Conservation (phyloP, 2,797 vertebrate species). For the Diglossa cyanea region DNA sequence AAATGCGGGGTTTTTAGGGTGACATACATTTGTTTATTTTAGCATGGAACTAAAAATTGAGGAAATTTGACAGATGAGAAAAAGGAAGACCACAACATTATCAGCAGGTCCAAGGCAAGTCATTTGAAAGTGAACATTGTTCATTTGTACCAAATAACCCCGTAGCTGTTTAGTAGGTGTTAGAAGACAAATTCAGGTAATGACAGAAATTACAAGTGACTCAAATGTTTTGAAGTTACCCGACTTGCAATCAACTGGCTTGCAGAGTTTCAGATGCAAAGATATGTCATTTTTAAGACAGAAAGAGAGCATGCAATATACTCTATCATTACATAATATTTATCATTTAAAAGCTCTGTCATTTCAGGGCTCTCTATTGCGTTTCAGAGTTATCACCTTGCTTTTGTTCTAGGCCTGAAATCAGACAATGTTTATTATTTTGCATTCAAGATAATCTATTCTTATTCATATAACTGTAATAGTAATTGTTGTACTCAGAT, state of each 20-base stretch:
- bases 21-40: neutral
- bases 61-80: neutral
- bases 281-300: neutral
- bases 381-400: neutral
- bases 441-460: neutral
- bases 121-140: neutral
- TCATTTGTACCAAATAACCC: neutral
- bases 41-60: neutral
- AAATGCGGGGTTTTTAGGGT: neutral
- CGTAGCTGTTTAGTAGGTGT: neutral
- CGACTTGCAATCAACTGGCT: neutral
- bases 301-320: neutral
- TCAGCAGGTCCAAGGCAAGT: neutral
- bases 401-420: neutral
- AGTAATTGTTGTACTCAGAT: neutral
- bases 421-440: neutral
- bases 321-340: neutral
- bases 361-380: neutral
- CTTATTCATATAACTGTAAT: neutral
- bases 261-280: neutral
- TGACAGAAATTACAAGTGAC: neutral
- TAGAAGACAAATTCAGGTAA: neutral
- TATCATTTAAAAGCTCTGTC: neutral
- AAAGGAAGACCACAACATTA: neutral
- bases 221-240: conserved; percentile 29